Evolutionary conservation across 2,888 invertebrate genomes (phyloP), one percentile per base, ranked within the genome.

Genomic region (Vannuccia rotundouncinata): DNA sequence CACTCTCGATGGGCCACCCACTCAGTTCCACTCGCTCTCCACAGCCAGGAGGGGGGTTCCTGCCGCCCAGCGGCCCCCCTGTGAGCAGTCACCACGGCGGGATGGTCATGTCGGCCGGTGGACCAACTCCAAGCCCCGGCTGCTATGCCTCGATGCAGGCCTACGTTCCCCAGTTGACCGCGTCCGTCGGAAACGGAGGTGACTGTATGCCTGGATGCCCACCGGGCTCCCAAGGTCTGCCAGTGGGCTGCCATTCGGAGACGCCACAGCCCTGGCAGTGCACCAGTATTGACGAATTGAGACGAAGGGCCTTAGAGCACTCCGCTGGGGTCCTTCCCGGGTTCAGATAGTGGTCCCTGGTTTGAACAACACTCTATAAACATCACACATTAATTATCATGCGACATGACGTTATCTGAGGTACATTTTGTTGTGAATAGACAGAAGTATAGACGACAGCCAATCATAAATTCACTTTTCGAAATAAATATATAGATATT

Each of bases 131-230:
- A 17, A 66, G 66, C 66, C 66, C 66, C 5, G 66, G 66, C 2
- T 66, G 66, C 66, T 66, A 66, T 66, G 66, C 66, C 17, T n/a
- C 66, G 22, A 66, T 66, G 66, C 66, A 66, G 22, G 66, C 66
- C 66, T 66, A 66, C 22, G 66, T 66, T 17, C 66, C 66, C 10
- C 66, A 66, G 66, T 66, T 66, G 22, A 66, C 66, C 5, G 66
- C 66, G 2, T 17, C 17, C 5, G 66, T 2, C 22, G 45, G 45
- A 13, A 17, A 13, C 10, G 45, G 45, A 13, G 66, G 66, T 22
- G 66, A 66, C 22, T 66, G 66, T 66, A 5, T 66, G 2, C 22
- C 66, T 5, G 45, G 45, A 17, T 5, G 45, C 17, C 66, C 66
- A 27, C 66, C 66, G 5, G 66, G 66, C 2, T 66, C 66, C 25